Conservation (phyloP, 1,140 invertebrate species). For the Palaemon carinicauda region DNA sequence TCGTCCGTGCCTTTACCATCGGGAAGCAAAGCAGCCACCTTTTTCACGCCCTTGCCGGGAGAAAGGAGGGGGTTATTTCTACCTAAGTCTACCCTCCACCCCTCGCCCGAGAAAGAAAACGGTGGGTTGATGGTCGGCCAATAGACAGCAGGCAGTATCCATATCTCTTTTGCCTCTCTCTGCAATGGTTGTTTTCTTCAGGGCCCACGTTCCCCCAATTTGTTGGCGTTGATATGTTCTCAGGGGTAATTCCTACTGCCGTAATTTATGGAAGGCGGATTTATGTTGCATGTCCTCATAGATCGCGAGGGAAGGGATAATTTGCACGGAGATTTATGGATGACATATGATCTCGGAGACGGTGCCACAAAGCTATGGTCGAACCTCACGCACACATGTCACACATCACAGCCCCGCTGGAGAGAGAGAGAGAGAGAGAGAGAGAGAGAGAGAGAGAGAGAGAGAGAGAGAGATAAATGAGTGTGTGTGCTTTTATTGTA, state of each 20-base stretch:
- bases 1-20: too few species aligned
- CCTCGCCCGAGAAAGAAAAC: too few species aligned
- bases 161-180: background rate
- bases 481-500: too few species aligned
- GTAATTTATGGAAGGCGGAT: background rate
- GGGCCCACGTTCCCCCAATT: background rate
- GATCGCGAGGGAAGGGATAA: constrained; percentile 13
- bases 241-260: background rate
- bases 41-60: too few species aligned
- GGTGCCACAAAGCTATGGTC: background rate
- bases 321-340: constrained; percentile 18
- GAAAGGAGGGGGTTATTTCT: too few species aligned
- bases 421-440: background rate
- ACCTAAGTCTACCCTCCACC: too few species aligned
- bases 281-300: background rate
- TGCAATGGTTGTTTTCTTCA: background rate
- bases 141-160: background rate
- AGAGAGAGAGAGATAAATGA: background rate
- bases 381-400: background rate
- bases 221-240: background rate
- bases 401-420: background rate
- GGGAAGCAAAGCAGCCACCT: too few species aligned
- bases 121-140: too few species aligned
- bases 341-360: constrained; percentile 11
- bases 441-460: background rate